These are phyloP conservation scores for Hydrochoerus hydrochaeris DNA, from an alignment of 2,113 vertebrate genomes.

Conservation along the genomic window DNA sequence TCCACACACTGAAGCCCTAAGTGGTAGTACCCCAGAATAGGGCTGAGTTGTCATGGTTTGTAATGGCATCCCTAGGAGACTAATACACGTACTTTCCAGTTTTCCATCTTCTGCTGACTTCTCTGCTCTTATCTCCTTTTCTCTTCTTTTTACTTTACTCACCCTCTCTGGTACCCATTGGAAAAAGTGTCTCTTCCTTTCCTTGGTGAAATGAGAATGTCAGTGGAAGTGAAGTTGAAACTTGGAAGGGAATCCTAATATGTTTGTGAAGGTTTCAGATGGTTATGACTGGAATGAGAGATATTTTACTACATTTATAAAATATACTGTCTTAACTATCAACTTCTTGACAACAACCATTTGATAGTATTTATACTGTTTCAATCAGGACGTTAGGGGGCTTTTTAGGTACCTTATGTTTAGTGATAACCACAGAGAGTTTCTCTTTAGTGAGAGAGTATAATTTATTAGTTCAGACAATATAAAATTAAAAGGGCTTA, in stretches of 20 bases:
- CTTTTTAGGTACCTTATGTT: neutral
- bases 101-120: neutral
- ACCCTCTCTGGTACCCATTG: no score
- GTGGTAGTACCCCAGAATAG: neutral
- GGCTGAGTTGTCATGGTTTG: neutral
- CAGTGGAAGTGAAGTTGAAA: neutral
- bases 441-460: neutral
- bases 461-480: neutral
- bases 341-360: neutral
- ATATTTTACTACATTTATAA: neutral
- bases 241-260: neutral
- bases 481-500: neutral
- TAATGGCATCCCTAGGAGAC: neutral
- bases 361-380: neutral
- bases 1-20: neutral
- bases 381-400: neutral
- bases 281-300: neutral
- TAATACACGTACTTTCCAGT: neutral
- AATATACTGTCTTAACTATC: neutral
- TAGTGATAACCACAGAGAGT: neutral
- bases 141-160: neutral
- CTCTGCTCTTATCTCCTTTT: neutral
- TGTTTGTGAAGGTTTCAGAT: neutral
- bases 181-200: neutral
- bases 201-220: neutral